Base-by-base conservation (phyloP, 2,888 invertebrate genomes). In the Drosophila affinis region DNA sequence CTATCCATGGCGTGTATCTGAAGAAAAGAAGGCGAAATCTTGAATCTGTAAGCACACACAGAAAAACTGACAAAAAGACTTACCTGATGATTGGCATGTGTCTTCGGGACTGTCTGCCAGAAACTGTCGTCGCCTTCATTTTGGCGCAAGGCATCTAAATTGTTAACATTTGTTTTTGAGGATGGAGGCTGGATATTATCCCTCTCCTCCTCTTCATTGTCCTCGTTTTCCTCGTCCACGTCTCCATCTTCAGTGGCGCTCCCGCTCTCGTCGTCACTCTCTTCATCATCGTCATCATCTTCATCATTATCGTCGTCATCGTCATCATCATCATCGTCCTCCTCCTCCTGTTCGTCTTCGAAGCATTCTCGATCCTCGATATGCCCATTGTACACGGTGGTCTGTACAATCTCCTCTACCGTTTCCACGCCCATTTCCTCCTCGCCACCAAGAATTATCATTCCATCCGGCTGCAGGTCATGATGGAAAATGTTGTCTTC, bases 391-490 rank as follows among this genome's bases (percentile, higher is more conserved):
- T 48, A 72, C 39, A 65, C 65, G 18, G 65, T 53, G 29, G 62
- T 53, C 21, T 53, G 53, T 17, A 24, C 48, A 44, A 53, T 24
- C 27, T 52, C 44, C 44, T 68, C 62, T 21, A 76, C 79, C 21
- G 72, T 75, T 2, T 48, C 67, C 27, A 61, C 59, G 4, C 39
- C 14, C 39, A 79, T 54, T n/a, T 80, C 76, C 24, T 82, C 77
- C 10, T 83, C 83, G 45, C 57, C 90, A 12, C 90, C 90, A 59
- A 91, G 90, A 18, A 89, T 78, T n/a, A 82, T 87, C 55, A 84
- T 73, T 32, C 74, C 80, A 29, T 75, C 34, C 27, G 60, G 47
- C 1, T 77, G 71, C 32, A 67, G 18, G 4, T 58, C 64, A 49
- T 76, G 68, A 49, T 77, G 57, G 57, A 62, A 76, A 5, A 79